Evolutionary conservation across 2,888 invertebrate genomes (phyloP).

Genomic region (Conops quadrifasciatus): DNA sequence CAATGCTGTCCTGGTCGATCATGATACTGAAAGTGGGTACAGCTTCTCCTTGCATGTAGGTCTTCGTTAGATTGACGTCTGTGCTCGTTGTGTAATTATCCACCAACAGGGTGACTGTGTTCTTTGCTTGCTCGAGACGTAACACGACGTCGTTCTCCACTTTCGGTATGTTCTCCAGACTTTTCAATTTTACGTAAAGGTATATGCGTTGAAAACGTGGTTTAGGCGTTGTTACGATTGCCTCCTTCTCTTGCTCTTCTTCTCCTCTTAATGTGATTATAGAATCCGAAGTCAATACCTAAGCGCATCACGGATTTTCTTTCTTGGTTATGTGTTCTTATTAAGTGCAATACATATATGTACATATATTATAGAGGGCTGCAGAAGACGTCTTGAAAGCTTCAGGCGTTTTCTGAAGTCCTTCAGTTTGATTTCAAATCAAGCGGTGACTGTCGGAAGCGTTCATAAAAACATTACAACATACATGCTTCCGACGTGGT

Average conservation of each 20-base stretch:
- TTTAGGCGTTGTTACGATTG: neutral
- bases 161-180: conserved; percentile 43
- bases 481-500: no score
- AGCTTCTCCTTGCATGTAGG: conserved; percentile 14
- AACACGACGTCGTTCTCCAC: conserved; percentile 45
- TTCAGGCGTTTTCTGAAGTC: no score
- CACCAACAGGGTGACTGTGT: conserved; percentile 51
- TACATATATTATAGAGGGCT: no score
- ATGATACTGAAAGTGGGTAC: conserved; percentile 53
- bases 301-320: neutral
- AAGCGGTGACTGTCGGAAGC: no score
- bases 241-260: no score
- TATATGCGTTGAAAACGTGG: conserved; percentile 48
- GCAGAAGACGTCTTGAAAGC: no score
- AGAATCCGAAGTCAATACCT: neutral
- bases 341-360: no score
- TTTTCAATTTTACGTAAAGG: conserved; percentile 53
- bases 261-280: neutral
- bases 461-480: no score
- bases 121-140: conserved; percentile 51
- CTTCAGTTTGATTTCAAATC: no score
- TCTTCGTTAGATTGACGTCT: conserved; percentile 47
- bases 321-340: neutral
- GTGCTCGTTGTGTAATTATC: conserved; percentile 53
- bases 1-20: conserved; percentile 54